phyloP scores from a whole-genome alignment of 2,113 vertebrate genomes.

The Marmota monax region DNA sequence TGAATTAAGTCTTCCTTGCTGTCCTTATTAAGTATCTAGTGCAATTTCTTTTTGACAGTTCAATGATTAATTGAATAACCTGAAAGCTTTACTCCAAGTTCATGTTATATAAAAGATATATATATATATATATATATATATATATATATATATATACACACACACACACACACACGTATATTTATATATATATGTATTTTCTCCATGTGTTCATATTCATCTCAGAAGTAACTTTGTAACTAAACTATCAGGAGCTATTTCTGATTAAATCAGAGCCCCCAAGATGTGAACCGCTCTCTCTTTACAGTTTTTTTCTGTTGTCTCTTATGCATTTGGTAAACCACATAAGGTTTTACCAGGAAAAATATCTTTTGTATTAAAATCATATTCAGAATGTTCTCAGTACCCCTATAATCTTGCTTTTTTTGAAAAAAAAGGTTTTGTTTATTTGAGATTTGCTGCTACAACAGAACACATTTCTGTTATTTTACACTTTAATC shows the following conservation, averaged over 20 bases:
- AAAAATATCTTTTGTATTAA: conserved; percentile 59
- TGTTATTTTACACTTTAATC: conserved; percentile 69
- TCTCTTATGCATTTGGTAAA: conserved; percentile 64
- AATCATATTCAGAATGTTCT: conserved; percentile 61
- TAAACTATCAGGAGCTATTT: background rate
- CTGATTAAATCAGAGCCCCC: conserved; percentile 33
- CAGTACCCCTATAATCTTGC: background rate
- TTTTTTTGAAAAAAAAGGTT: background rate
- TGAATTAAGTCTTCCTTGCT: background rate
- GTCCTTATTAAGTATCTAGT: background rate
- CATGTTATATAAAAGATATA: background rate
- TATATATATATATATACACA: no score
- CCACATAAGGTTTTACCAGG: conserved; percentile 6
- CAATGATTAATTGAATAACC: background rate
- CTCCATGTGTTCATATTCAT: background rate
- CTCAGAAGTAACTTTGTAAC: conserved; percentile 22
- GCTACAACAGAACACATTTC: conserved; percentile 51
- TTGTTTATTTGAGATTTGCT: conserved; percentile 72
- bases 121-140: no score
- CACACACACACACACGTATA: no score
- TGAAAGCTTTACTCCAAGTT: background rate
- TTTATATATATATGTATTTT: no score
- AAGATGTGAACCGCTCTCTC: background rate
- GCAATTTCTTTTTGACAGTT: background rate
- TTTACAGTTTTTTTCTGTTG: conserved; percentile 64